Conservation (phyloP, 2,888 invertebrate genomes). For the Carabus problematicus region DNA sequence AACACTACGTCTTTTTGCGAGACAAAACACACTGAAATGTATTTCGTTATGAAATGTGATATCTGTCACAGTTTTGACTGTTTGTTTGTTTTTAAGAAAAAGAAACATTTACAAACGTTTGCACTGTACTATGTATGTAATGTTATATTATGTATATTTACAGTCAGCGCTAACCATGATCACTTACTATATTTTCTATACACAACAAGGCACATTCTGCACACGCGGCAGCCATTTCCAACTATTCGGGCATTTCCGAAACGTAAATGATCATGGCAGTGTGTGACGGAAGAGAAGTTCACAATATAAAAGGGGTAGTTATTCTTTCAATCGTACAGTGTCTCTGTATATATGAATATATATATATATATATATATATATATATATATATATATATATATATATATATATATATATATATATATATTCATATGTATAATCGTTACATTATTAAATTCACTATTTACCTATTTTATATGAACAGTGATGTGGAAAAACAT, state of each 20-base stretch:
- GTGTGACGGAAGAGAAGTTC: conserved; percentile 15
- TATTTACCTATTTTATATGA: conserved; percentile 40
- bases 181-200: conserved; percentile 38
- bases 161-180: conserved; percentile 22
- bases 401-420: too few relatives aligned
- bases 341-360: conserved; percentile 8
- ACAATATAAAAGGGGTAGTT: conserved; percentile 38
- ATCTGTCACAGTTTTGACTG: conserved; percentile 40
- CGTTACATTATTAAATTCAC: conserved; percentile 39
- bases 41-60: conserved; percentile 38
- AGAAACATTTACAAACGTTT: conserved; percentile 35
- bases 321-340: conserved; percentile 29
- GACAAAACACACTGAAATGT: conserved; percentile 15
- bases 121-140: conserved; percentile 28
- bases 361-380: too few relatives aligned
- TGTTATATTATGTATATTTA: too few relatives aligned
- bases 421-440: too few relatives aligned
- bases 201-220: conserved; percentile 42
- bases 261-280: conserved; percentile 33
- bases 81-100: conserved; percentile 27
- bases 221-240: conserved; percentile 40
- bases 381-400: too few relatives aligned
- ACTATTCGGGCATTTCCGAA: conserved; percentile 35
- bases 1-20: conserved; percentile 37
- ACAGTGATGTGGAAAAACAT: conserved; percentile 39